These are phyloP conservation scores for Recurvirostra avosetta DNA, from an alignment of 2,113 vertebrate genomes.

Conservation along the genomic window DNA sequence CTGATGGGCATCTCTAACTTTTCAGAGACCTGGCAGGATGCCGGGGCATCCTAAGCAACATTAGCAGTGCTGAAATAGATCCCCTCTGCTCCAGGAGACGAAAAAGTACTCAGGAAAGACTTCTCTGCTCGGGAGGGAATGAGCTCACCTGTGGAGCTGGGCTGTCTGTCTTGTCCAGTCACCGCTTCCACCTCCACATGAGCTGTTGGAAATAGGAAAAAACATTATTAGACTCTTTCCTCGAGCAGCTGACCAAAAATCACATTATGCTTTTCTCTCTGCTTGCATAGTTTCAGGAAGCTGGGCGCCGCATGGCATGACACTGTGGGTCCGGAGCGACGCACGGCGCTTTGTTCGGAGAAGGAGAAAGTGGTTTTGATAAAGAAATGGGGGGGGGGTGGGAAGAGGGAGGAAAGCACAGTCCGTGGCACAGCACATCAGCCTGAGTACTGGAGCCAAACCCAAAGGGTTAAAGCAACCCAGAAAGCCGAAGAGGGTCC, in stretches of 20 bases:
- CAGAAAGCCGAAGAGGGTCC: background rate
- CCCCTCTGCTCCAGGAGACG: background rate
- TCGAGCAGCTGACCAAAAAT: background rate
- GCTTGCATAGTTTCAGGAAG: background rate
- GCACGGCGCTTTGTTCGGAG: rapidly evolving
- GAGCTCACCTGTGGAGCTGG: background rate
- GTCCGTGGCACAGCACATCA: background rate
- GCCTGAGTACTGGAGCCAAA: background rate
- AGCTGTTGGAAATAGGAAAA: background rate
- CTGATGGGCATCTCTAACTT: background rate
- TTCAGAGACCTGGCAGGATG: background rate
- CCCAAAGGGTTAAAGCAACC: background rate
- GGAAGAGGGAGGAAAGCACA: background rate
- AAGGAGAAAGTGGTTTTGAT: background rate
- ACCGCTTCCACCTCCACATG: background rate
- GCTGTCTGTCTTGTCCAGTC: background rate
- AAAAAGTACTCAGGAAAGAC: background rate
- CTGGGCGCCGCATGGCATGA: rapidly evolving
- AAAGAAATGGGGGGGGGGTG: background rate
- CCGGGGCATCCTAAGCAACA: background rate
- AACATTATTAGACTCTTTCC: background rate
- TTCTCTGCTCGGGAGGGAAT: background rate
- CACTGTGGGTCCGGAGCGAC: rapidly evolving
- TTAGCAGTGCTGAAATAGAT: background rate
- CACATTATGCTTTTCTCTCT: background rate